Percentiles rank a stretch among this genome's conserved stretches.
These are phyloP conservation scores for Psettodes erumei DNA, from an alignment of 2,113 vertebrate species.

Conservation along the genomic window DNA sequence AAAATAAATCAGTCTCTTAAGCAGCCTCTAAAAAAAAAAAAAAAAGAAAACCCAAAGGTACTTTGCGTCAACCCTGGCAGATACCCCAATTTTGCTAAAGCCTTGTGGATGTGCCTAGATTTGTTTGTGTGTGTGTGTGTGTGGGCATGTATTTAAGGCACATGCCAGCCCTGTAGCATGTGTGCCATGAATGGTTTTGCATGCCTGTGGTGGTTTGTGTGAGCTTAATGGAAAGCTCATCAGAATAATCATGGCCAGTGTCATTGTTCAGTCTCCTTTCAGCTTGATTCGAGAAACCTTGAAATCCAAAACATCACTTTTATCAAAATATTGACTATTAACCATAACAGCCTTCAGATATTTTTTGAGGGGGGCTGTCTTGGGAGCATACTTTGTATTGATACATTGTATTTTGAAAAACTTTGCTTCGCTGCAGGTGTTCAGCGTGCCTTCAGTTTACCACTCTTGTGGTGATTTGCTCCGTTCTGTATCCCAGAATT, in stretches of 20 bases:
- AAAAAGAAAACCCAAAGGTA: no score
- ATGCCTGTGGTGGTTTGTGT: neutral
- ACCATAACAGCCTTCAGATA: no score
- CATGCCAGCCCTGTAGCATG: conserved; percentile 8
- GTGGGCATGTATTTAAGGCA: conserved; percentile 1
- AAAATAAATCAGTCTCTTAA: conserved; percentile 53
- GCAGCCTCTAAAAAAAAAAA: conserved; percentile 40
- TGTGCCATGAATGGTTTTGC: conserved; percentile 6
- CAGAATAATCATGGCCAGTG: neutral
- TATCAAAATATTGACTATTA: neutral
- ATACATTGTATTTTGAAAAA: neutral
- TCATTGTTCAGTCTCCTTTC: neutral
- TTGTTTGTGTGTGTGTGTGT: conserved; percentile 13
- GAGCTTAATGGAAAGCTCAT: neutral
- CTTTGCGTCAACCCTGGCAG: conserved; percentile 40
- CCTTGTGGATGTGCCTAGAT: neutral
- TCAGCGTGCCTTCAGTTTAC: no score
- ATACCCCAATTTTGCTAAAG: conserved; percentile 35
- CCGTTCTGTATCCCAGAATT: neutral
- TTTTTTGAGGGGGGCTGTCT: no score
- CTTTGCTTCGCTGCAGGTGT: neutral
- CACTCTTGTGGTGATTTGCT: no score
- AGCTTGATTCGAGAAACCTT: neutral
- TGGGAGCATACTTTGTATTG: neutral
- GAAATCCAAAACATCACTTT: neutral